phyloP scores from a whole-genome alignment of 2,113 vertebrate genomes.

The Nothobranchius kuhntae region DNA sequence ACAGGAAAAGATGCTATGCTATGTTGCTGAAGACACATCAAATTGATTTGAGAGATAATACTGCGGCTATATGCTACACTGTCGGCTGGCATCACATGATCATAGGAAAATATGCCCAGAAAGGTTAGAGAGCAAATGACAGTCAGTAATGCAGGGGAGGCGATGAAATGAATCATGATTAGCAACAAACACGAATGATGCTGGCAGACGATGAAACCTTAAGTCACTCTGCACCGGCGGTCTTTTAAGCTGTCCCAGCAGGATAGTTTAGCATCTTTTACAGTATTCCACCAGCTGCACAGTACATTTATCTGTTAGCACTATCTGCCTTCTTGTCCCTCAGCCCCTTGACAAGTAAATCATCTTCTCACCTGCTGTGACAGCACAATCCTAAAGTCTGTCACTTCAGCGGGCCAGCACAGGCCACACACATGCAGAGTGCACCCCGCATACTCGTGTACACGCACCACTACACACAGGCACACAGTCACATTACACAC shows the following conservation, averaged over 20 bases:
- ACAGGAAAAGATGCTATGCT: background rate
- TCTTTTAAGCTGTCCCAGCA: constrained; percentile 22
- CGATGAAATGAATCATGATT: constrained; percentile 22
- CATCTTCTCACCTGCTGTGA: constrained; percentile 69
- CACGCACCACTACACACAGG: constrained; percentile 1
- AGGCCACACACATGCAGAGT: constrained; percentile 47
- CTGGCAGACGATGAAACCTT: constrained; percentile 12
- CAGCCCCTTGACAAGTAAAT: constrained; percentile 69
- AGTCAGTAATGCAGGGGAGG: background rate
- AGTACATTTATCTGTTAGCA: constrained; percentile 56
- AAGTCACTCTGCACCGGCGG: constrained; percentile 20
- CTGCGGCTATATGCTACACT: constrained; percentile 20
- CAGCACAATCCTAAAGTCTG: constrained; percentile 63
- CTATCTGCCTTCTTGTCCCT: constrained; percentile 60
- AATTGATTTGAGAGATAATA: background rate
- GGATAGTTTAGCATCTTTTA: constrained; percentile 40
- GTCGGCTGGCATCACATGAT: background rate
- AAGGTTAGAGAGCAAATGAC: background rate
- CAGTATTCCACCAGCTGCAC: constrained; percentile 47
- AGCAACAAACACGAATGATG: constrained; percentile 21
- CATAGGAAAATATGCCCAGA: background rate
- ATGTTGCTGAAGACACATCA: background rate
- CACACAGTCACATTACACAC: constrained; percentile 50
- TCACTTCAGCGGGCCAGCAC: constrained; percentile 50
- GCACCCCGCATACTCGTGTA: background rate